Evolutionary conservation across 2,113 vertebrate genomes (phyloP), one percentile per base, ranked within the genome.

Genomic region (Odobenus rosmarus): DNA sequence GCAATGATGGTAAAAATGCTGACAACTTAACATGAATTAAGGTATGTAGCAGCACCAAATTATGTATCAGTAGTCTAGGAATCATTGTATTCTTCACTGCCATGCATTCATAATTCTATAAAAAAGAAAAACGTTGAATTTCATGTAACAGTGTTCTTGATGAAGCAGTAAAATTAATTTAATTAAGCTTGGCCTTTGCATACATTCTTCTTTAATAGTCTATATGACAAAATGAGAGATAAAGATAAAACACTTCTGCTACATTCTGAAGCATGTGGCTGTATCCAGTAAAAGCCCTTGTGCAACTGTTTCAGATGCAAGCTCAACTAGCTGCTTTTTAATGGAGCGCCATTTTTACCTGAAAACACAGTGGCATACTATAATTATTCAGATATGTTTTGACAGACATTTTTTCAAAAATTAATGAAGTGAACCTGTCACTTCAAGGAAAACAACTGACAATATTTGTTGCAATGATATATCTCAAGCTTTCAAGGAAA

Each of bases 371-470:
- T 90, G 61, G 83, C 36, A 81, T 76, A 53, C 55, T 90, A 33
- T 53, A 95, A 95, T 94, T 89, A 96, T 84, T 90, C 61, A 88
- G 46, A 57, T 28, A 85, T 18, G 1, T 72, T 93, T 94, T 95
- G 88, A 97, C 39, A 97, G 80, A 74, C 28, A 59, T 86, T 62
- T 62, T 64, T 19, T 69, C 51, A 95, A 88, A 95, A 97, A 80
- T 77, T 95, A 95, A 88, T 88, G 62, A 96, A 57, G 24, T 76
- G 24, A 81, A 77, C 15, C 36, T 69, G 36, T 42, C 84, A 88
- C 87, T 92, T 84, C 42, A 95, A 93, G 28, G 80, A 92, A 87
- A 95, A 92, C 42, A 81, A 51, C 11, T 92, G 55, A 79, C 49
- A 87, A 90, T 74, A 72, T 92, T 80, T 88, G 23, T 81, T 92